Conservation (phyloP, 2,113 vertebrate genomes). For the Zosterops japonicus region DNA sequence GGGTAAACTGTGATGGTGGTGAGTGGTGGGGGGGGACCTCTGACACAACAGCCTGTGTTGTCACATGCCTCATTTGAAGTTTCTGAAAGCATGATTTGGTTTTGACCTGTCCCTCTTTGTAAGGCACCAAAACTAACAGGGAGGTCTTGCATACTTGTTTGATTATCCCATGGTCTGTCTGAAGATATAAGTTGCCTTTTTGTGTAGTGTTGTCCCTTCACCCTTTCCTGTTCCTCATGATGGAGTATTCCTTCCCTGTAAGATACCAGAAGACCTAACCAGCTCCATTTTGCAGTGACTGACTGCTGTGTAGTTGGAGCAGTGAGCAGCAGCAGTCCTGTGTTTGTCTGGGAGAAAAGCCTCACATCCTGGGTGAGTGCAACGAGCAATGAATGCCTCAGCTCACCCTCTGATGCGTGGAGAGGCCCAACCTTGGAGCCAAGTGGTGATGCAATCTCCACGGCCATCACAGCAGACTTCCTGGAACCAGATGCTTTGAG, state of each 20-base stretch:
- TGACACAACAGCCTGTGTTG: neutral
- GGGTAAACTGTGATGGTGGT: constrained; percentile 25
- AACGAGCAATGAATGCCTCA: neutral
- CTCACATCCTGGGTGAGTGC: neutral
- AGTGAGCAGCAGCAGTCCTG: neutral
- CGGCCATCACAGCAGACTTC: neutral
- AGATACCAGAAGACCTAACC: neutral
- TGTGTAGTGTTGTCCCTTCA: neutral
- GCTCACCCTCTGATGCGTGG: neutral
- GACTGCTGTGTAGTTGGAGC: neutral
- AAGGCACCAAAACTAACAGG: neutral
- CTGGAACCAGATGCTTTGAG: neutral
- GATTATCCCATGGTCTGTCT: neutral
- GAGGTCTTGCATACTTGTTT: neutral
- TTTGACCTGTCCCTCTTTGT: neutral
- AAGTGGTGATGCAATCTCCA: neutral
- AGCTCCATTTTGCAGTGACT: neutral
- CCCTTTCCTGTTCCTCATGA: neutral
- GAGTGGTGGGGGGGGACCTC: neutral
- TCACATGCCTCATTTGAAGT: neutral
- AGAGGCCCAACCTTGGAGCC: neutral
- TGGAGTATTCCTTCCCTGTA: neutral
- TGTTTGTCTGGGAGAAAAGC: neutral
- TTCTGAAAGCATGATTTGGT: neutral
- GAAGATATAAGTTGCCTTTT: neutral